Evolutionary conservation across 1,140 invertebrate species (phyloP), one percentile per base, ranked within the genome.

Genomic region (Ceratosolen fusciceps): DNA sequence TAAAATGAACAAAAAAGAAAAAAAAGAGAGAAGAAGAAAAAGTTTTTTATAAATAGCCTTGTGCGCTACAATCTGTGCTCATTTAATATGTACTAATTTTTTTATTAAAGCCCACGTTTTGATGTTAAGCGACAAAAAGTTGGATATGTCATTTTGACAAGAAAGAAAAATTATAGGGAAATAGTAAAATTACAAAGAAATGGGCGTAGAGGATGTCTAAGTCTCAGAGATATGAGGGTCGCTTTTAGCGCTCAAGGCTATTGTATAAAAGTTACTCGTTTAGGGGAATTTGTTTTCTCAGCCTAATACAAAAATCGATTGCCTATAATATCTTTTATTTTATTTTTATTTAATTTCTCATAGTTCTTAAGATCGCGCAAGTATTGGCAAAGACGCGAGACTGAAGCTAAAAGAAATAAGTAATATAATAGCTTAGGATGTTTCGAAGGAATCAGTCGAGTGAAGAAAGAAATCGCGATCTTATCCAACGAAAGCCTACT

Each of bases 401-500:
- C 74, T 77, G 49, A 77, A 74, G 52, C 68, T 31, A 58, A 68
- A 58, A n/a, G 68, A 47, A 73, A 75, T 26, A 74, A 74, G 34
- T 49, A 29, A n/a, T n/a, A n/a, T n/a, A 47, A 39, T 80, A 60
- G 71, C 10, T 79, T 56, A 79, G 71, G 49, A 68, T 73, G 34
- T 79, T 79, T 79, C 72, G 72, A 79, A 74, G 77, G 77, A 79
- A 73, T 72, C 70, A 70, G 65, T 70, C 37, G n/a, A 77, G 24
- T 74, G 26, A 68, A 72, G 4, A 52, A 67, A 54, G 24, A 62
- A 39, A 68, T 24, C 77, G 77, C 77, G 72, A 79, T 79, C 77
- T 79, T 74, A 79, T 68, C 56, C 49, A 67, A 79, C 71, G 62
- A 79, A 67, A 79, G 77, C 77, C 77, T 79, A 78, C 68, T 78